Base-by-base conservation (phyloP, 2,113 vertebrate genomes). In the Tricholaema leucomelas region DNA sequence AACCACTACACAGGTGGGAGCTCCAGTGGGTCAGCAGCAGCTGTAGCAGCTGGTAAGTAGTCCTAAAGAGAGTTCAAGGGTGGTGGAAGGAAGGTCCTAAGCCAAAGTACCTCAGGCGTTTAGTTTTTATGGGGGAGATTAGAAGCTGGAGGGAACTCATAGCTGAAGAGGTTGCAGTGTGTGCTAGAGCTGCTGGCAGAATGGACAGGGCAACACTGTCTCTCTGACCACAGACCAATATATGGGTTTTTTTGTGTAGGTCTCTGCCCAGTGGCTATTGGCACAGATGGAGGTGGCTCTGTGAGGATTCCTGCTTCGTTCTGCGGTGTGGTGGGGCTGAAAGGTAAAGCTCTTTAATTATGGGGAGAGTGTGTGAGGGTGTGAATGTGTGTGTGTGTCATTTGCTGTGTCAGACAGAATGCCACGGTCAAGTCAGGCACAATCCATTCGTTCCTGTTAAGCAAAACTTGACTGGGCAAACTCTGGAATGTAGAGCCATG, bases 1-100 rank as follows among this genome's bases (percentile, higher is more conserved):
- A 93, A 93, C 31, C 94, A 97, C 79, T 97, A 92, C 91, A 87
- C 97, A 50, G 97, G 97, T n/a, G 96, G 97, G 54, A 97, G 97
- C 81, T 97, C 97, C 81, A 96, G 97, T 0, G 96, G 97, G 36
- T 96, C 96, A 28, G 96, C 95, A 63, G 96, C 96, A 50, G 95
- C 97, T 72, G 96, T 97, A 76, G 97, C 96, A 88, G 90, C 96
- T 92, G 97, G 97, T 97, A 82, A 92, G 92, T 90, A 71, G 31
- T 81, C 52, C 55, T 81, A 64, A 81, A 33, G 0, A 4, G 31
- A 80, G 38, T 44, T 78, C 15, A 38, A 35, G 15, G 30, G 15
- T 75, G 61, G 48, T 66, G 67, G 64, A 72, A 82, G 46, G 25
- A 52, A 65, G 16, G 38, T 85, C 42, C 38, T 77, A 42, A 92